These are phyloP conservation scores for Mixornis gularis DNA, from an alignment of 2,113 vertebrate genomes.

Conservation along the genomic window DNA sequence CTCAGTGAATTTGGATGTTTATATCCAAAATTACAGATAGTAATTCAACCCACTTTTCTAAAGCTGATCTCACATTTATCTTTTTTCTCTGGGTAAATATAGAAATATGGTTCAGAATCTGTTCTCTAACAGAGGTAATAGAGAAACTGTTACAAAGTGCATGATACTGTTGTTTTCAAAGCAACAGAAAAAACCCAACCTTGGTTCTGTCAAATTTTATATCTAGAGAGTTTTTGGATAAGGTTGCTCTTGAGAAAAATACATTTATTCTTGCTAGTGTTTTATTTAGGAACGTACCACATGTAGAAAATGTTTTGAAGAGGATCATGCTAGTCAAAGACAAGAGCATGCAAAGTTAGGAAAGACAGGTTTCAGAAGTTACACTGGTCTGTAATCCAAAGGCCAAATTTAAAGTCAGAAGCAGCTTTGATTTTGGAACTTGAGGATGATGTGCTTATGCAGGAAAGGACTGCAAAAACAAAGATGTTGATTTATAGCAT, in stretches of 20 bases:
- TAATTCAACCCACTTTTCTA: neutral
- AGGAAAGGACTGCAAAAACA: neutral
- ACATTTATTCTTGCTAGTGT: neutral
- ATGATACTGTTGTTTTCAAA: neutral
- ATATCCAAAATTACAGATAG: neutral
- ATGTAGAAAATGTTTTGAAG: neutral
- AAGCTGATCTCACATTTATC: neutral
- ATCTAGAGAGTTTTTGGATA: neutral
- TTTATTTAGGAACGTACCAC: neutral
- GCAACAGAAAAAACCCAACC: neutral
- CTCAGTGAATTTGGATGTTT: constrained; percentile 6
- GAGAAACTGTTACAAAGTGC: neutral
- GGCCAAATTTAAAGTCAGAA: neutral
- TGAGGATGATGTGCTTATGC: neutral
- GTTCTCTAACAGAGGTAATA: neutral
- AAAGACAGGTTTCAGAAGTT: neutral
- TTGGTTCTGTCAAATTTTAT: neutral
- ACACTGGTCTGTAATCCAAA: neutral
- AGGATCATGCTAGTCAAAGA: neutral
- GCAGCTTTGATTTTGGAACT: neutral
- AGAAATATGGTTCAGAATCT: neutral
- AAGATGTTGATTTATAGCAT: neutral
- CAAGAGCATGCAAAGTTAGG: neutral
- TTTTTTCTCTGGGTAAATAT: neutral
- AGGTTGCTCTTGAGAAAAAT: neutral